Percentiles rank a stretch among this genome's conserved stretches.
Conservation (phyloP, 2,797 vertebrate species). For the Strix occidentalis region DNA sequence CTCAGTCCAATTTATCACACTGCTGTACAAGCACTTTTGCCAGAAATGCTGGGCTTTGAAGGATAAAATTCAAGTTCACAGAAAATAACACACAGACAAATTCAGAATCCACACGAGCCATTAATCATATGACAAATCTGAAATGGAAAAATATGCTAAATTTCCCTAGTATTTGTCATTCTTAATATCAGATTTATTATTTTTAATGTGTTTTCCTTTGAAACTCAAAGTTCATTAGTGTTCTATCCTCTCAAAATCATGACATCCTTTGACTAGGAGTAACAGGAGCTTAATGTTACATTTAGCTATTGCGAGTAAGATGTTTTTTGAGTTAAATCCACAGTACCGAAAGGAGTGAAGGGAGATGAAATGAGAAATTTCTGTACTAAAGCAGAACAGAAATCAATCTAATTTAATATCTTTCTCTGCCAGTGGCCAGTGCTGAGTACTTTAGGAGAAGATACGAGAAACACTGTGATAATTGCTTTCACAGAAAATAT, state of each 20-base stretch:
- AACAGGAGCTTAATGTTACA: not conserved
- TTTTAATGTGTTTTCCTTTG: not conserved
- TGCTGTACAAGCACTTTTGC: not conserved
- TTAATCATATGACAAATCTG: not conserved
- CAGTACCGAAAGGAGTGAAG: not conserved
- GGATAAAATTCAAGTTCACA: not conserved
- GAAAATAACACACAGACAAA: not conserved
- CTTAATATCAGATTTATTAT: not conserved
- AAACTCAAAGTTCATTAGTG: not conserved
- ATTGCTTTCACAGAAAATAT: conserved; percentile 36
- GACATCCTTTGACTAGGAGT: not conserved
- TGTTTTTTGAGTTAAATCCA: not conserved
- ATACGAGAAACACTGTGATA: conserved; percentile 15
- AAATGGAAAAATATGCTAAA: not conserved
- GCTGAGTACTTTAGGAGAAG: not conserved
- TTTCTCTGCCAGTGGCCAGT: conserved; percentile 12
- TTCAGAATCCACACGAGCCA: not conserved
- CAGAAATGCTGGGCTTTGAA: not conserved
- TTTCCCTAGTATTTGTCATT: not conserved
- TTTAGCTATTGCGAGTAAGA: not conserved
- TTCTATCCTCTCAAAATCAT: not conserved
- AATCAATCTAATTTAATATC: conserved; percentile 46
- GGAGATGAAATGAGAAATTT: not conserved
- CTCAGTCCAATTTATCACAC: not conserved
- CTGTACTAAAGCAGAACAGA: not conserved